These are phyloP conservation scores for Tylochromis polylepis DNA, from an alignment of 2,113 vertebrate genomes.

Conservation along the genomic window DNA sequence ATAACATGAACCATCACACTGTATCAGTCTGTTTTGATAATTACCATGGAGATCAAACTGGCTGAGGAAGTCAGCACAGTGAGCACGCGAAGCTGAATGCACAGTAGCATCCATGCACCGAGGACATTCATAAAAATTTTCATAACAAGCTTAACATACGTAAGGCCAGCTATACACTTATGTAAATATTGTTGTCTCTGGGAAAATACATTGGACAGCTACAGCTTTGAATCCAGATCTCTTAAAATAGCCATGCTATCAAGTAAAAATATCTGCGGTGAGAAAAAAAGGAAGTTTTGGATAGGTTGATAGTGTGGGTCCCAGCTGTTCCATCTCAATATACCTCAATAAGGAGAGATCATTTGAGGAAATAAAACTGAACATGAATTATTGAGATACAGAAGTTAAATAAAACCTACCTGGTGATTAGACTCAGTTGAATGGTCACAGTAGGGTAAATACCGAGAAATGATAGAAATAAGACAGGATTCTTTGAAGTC, in stretches of 20 bases:
- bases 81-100: not conserved
- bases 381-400: not conserved
- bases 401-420: not conserved
- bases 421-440: not conserved
- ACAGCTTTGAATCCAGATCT: not conserved
- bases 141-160: not conserved
- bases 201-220: not conserved
- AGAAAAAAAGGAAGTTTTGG: not conserved
- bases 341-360: not conserved
- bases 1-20: slow-evolving; percentile 9
- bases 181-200: not conserved
- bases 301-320: not conserved
- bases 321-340: not conserved
- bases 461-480: not conserved
- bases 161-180: not conserved
- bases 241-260: not conserved
- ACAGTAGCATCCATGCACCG: not conserved
- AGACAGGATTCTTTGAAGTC: not conserved
- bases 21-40: slow-evolving; percentile 33
- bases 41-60: slow-evolving; percentile 11
- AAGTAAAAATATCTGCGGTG: not conserved
- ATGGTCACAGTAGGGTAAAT: not conserved
- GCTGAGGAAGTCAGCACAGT: not conserved
- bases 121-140: not conserved
- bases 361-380: not conserved